These are phyloP conservation scores for Allacma fusca DNA, from an alignment of 2,888 invertebrate species.

Conservation along the genomic window DNA sequence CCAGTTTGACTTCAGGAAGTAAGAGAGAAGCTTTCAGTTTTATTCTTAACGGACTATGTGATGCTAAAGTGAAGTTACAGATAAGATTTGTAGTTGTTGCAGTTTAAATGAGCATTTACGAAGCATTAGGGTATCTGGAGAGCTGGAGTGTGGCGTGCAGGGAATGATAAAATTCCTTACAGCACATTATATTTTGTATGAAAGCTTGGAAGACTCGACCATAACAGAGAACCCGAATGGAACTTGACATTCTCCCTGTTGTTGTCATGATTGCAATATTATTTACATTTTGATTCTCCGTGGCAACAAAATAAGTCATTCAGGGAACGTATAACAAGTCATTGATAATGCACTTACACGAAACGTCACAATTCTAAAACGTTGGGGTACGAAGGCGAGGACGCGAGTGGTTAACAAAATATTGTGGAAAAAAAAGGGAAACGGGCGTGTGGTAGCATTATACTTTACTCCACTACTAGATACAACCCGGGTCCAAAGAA, in stretches of 20 bases:
- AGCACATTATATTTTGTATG: not conserved
- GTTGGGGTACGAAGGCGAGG: slow-evolving; percentile 4
- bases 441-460: not conserved
- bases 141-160: not conserved
- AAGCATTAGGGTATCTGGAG: not conserved
- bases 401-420: not conserved
- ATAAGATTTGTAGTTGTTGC: too few relatives aligned
- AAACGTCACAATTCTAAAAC: slow-evolving; percentile 8
- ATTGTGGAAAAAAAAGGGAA: slow-evolving; percentile 3
- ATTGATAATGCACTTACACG: slow-evolving; percentile 25
- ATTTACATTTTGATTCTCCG: slow-evolving; percentile 19
- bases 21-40: too few relatives aligned
- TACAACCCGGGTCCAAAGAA: too few relatives aligned
- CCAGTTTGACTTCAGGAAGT: too few relatives aligned
- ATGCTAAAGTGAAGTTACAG: too few relatives aligned
- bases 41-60: too few relatives aligned
- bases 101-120: too few relatives aligned
- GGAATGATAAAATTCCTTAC: slow-evolving; percentile 2
- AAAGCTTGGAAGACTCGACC: not conserved
- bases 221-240: not conserved
- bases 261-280: slow-evolving; percentile 21
- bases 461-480: not conserved
- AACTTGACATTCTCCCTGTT: not conserved
- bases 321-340: slow-evolving; percentile 27
- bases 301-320: slow-evolving; percentile 22